These are phyloP conservation scores for Chalcosyrphus nemorum DNA, from an alignment of 2,888 invertebrate species.

Conservation along the genomic window DNA sequence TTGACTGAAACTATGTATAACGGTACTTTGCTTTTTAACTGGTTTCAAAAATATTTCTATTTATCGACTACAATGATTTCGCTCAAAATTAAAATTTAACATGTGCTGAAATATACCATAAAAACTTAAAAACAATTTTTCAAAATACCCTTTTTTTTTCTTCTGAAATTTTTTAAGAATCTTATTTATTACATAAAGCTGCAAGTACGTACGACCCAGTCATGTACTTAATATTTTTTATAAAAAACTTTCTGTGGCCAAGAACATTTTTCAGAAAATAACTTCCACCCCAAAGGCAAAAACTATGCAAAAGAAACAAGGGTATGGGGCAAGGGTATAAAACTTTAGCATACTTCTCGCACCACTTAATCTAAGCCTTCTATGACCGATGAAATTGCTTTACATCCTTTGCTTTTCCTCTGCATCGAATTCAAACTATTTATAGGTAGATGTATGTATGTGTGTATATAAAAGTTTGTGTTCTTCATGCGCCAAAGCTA, in stretches of 20 bases:
- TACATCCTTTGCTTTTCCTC: not conserved
- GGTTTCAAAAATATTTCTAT: too few species aligned
- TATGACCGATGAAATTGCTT: not conserved
- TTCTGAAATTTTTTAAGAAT: too few species aligned
- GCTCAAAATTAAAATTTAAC: too few species aligned
- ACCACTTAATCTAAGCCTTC: not conserved
- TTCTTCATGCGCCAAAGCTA: not conserved
- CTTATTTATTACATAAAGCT: too few species aligned
- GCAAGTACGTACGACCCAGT: too few species aligned
- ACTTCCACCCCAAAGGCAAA: not conserved
- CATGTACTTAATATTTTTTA: slow-evolving; percentile 14
- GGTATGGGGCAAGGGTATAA: not conserved
- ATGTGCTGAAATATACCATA: too few species aligned
- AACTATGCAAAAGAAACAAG: slow-evolving; percentile 10
- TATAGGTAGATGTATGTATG: not conserved
- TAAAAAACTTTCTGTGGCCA: slow-evolving; percentile 4
- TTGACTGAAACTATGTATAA: too few species aligned
- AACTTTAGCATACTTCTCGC: not conserved
- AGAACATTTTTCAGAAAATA: not conserved
- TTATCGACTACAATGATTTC: too few species aligned
- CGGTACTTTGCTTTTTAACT: too few species aligned
- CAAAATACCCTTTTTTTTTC: too few species aligned
- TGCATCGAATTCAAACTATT: too few species aligned
- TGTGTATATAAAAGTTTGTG: slow-evolving; percentile 3
- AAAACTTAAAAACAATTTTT: too few species aligned